Conservation (phyloP, 2,888 invertebrate species). For the Dastarcus helophoroides region DNA sequence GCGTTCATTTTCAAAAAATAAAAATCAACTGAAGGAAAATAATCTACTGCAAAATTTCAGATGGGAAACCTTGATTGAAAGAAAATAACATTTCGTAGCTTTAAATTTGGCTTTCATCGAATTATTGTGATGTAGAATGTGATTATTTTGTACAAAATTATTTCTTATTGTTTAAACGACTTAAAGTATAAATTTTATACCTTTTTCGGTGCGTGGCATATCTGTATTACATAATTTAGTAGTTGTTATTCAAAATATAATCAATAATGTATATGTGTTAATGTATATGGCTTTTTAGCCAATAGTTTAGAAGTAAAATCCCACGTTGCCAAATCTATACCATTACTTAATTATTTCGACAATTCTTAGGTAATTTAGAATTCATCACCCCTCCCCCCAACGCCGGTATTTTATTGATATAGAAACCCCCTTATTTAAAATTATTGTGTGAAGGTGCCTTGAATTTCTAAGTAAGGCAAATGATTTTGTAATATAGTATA, state of each 20-base stretch:
- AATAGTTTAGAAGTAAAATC: conserved; percentile 31
- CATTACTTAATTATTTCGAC: conserved; percentile 7
- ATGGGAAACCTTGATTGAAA: too few relatives aligned
- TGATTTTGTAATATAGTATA: conserved; percentile 57
- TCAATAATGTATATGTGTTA: conserved; percentile 29
- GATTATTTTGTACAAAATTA: conserved; percentile 8
- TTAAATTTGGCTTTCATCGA: too few relatives aligned
- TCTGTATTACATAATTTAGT: conserved; percentile 23
- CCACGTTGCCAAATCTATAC: conserved; percentile 35
- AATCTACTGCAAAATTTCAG: too few relatives aligned
- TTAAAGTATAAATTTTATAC: too few relatives aligned
- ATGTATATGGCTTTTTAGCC: conserved; percentile 36
- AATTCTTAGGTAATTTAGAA: too few relatives aligned
- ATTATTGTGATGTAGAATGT: conserved; percentile 12
- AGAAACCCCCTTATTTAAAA: conserved; percentile 15
- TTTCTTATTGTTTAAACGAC: conserved; percentile 3
- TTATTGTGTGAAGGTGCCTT: conserved; percentile 41
- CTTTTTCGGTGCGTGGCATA: conserved; percentile 23
- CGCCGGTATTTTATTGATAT: too few relatives aligned
- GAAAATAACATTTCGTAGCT: too few relatives aligned
- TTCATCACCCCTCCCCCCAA: too few relatives aligned
- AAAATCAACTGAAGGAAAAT: too few relatives aligned
- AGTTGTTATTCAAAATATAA: conserved; percentile 20
- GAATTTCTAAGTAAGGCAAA: conserved; percentile 48
- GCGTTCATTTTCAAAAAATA: too few relatives aligned